Evolutionary conservation across 1,140 invertebrate species (phyloP).

Genomic region (Lithobius niger): DNA sequence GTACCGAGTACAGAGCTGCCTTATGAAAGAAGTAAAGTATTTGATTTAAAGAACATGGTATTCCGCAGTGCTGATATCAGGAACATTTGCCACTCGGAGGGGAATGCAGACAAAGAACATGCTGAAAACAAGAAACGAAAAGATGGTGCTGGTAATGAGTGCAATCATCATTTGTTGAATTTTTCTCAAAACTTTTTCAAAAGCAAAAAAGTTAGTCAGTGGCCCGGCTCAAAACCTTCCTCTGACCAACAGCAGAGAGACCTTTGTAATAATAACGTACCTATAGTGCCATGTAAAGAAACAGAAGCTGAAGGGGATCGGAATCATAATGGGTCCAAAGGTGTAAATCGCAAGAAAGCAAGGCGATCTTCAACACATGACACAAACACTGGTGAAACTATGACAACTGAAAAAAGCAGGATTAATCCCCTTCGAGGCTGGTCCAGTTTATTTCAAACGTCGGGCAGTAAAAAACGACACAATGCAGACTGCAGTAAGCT

Average conservation of each 20-base stretch:
- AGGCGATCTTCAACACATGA: too few species aligned
- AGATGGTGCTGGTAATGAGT: background rate
- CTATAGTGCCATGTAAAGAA: background rate
- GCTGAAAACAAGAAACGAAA: constrained; percentile 13
- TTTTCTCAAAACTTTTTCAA: background rate
- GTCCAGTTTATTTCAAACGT: too few species aligned
- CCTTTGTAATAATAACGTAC: background rate
- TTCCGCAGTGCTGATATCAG: constrained; percentile 5
- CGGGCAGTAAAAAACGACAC: too few species aligned
- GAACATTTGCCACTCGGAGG: constrained; percentile 6
- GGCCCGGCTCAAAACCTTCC: background rate
- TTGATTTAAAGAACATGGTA: constrained; percentile 26
- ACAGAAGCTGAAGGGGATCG: background rate
- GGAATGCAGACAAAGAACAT: constrained; percentile 10
- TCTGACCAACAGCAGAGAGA: background rate
- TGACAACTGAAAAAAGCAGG: too few species aligned
- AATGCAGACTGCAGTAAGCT: too few species aligned
- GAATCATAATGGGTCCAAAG: too few species aligned
- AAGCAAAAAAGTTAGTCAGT: background rate
- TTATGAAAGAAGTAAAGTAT: constrained; percentile 28
- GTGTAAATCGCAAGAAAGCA: too few species aligned
- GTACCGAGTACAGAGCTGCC: constrained; percentile 23
- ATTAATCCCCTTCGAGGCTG: too few species aligned
- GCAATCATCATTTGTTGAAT: background rate
- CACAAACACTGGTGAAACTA: too few species aligned